phyloP scores from a whole-genome alignment of 2,113 vertebrate species.

The Tretioscincus oriximinensis region DNA sequence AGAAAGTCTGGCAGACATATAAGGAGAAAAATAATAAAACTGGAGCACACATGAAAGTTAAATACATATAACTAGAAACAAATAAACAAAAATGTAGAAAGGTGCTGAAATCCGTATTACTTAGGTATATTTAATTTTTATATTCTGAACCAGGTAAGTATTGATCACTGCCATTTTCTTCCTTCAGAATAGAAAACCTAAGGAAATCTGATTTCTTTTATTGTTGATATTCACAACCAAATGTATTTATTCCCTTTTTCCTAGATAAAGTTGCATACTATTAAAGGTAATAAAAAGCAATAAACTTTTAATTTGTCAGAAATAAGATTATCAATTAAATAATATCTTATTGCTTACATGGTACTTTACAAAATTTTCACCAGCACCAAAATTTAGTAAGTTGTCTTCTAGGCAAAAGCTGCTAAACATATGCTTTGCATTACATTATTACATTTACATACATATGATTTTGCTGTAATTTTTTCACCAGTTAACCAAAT shows the following conservation, averaged over 20 bases:
- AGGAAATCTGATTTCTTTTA: background rate
- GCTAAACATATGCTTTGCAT: background rate
- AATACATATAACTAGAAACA: conserved; percentile 27
- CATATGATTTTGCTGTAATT: background rate
- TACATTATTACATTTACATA: background rate
- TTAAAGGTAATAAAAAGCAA: background rate
- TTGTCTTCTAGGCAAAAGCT: background rate
- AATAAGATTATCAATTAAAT: background rate
- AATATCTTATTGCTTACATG: background rate
- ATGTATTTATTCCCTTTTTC: background rate
- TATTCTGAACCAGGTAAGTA: conserved; percentile 1
- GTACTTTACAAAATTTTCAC: background rate
- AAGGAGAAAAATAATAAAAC: conserved; percentile 42
- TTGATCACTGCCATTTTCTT: accelerated
- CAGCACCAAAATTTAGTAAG: background rate
- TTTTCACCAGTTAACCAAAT: background rate
- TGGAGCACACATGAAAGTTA: conserved; percentile 53
- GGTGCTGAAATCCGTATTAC: conserved; percentile 52
- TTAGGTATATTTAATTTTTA: background rate
- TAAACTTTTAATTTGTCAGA: background rate
- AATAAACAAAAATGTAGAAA: conserved; percentile 46
- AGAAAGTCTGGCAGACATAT: conserved; percentile 42
- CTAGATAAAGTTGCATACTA: conserved; percentile 3
- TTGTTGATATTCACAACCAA: background rate
- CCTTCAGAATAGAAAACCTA: background rate